Evolutionary conservation across 2,797 vertebrate genomes (phyloP).

Genomic region (Gorsachius magnificus): DNA sequence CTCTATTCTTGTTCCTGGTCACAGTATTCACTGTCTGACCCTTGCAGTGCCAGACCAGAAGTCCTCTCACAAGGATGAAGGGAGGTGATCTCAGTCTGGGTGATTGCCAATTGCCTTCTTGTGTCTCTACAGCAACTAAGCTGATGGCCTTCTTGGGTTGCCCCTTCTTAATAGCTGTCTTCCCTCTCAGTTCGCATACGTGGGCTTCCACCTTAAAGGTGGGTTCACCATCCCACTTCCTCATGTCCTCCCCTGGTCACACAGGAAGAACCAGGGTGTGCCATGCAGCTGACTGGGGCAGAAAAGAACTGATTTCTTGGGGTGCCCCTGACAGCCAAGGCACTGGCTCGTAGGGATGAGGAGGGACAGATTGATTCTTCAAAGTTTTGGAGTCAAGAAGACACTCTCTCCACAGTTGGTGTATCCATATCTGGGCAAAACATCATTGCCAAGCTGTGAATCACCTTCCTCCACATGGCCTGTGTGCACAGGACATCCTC

Average conservation of each 20-base stretch:
- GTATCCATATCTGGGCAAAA: not conserved
- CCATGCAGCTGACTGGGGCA: accelerated
- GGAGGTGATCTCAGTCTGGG: not conserved
- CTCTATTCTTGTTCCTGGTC: not conserved
- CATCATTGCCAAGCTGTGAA: not conserved
- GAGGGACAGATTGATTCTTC: not conserved
- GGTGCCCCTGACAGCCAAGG: not conserved
- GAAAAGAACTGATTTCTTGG: not conserved
- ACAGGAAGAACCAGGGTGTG: not conserved
- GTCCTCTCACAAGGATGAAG: not conserved
- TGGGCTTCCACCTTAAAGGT: not conserved
- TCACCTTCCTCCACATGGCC: not conserved
- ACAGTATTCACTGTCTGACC: not conserved
- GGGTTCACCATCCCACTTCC: not conserved
- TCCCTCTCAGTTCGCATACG: not conserved
- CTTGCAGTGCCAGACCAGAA: not conserved
- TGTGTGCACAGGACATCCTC: not conserved
- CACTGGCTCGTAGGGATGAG: not conserved
- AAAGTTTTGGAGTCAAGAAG: not conserved
- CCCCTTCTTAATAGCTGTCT: not conserved
- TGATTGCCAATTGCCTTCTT: not conserved
- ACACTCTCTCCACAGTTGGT: not conserved
- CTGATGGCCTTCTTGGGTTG: not conserved
- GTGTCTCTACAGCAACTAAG: not conserved
- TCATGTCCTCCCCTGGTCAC: not conserved